Percentiles rank a stretch among this genome's conserved stretches.
These are phyloP conservation scores for Atta colombica DNA, from an alignment of 1,140 invertebrate species.

Conservation along the genomic window DNA sequence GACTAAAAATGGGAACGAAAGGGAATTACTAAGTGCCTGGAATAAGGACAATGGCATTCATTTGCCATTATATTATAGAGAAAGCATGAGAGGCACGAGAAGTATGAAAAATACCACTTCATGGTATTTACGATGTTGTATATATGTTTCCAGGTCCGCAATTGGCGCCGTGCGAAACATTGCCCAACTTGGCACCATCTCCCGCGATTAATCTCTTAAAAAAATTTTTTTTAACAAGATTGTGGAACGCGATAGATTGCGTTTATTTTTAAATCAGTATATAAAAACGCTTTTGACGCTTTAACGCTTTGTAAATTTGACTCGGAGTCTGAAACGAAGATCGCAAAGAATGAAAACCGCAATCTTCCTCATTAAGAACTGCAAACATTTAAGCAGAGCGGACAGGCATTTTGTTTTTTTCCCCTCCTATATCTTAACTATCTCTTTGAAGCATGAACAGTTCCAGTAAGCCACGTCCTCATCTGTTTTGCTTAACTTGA, in stretches of 20 bases:
- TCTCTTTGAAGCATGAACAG: background rate
- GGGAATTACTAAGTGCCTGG: conserved; percentile 19
- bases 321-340: background rate
- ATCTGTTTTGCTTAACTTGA: conserved; percentile 54
- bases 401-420: background rate
- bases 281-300: background rate
- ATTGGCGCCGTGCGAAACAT: conserved; percentile 17
- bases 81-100: conserved; percentile 13
- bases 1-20: conserved; percentile 31
- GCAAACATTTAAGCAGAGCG: conserved; percentile 11
- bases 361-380: background rate
- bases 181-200: background rate
- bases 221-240: background rate
- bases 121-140: background rate
- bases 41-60: conserved; percentile 39
- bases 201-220: background rate
- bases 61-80: conserved; percentile 7
- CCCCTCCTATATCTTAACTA: background rate
- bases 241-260: background rate
- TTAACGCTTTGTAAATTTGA: conserved; percentile 15
- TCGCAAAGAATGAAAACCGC: background rate
- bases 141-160: background rate
- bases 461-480: background rate
- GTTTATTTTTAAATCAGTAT: background rate
- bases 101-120: conserved; percentile 25